A percentile compares a stretch with the other conserved stretches of the same genome.
Evolutionary conservation across 2,888 invertebrate genomes (phyloP).

Genomic region (Dugesia japonica): DNA sequence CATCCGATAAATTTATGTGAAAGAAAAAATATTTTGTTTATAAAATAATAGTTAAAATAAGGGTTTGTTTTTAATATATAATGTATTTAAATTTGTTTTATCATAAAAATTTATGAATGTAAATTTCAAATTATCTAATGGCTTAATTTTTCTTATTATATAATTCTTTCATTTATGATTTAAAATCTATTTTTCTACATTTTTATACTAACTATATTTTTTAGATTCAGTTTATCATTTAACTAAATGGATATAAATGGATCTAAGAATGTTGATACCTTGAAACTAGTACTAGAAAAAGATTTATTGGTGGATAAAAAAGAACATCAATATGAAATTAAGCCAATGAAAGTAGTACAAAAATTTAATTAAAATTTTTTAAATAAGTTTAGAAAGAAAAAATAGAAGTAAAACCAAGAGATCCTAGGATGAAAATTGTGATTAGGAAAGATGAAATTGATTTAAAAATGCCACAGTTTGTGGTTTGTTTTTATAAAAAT

Average conservation of each 20-base stretch:
- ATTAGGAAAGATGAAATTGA: not conserved
- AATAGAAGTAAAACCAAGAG: not conserved
- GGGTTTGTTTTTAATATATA: not conserved
- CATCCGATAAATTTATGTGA: too few species aligned
- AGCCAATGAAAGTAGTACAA: not conserved
- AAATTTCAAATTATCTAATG: slow-evolving; percentile 20
- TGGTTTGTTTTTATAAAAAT: not conserved
- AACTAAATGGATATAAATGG: slow-evolving; percentile 16
- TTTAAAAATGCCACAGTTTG: not conserved
- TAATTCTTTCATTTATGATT: not conserved
- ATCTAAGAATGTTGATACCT: not conserved
- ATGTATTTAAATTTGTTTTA: slow-evolving; percentile 11
- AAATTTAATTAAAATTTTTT: not conserved
- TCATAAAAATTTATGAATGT: not conserved
- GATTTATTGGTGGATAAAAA: slow-evolving; percentile 4
- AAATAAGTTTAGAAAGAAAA: not conserved
- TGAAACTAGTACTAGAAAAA: not conserved
- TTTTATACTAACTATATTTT: not conserved
- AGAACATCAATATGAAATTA: not conserved
- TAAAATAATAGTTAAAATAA: not conserved
- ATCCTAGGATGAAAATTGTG: not conserved
- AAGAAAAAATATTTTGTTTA: too few species aligned
- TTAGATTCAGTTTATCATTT: not conserved
- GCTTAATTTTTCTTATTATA: not conserved
- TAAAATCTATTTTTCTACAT: not conserved